A percentile compares a stretch with the other conserved stretches of the same genome.
Evolutionary conservation across 1,140 invertebrate genomes (phyloP).

Genomic region (Bactericera cockerelli): DNA sequence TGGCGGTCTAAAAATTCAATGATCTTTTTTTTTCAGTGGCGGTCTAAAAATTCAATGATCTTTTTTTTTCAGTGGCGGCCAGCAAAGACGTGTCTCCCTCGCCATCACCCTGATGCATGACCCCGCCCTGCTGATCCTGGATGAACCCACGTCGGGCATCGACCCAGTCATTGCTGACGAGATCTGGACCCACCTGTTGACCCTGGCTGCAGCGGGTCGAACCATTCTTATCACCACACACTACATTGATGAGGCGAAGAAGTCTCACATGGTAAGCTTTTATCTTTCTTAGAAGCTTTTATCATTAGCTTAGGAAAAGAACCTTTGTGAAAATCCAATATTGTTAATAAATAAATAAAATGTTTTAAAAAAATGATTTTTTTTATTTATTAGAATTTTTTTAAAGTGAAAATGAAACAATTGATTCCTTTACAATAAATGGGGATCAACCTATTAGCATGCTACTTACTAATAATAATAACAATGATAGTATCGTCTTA

Average conservation of each 20-base stretch:
- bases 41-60: no score
- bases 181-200: slow-evolving; percentile 43
- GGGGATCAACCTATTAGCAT: background rate
- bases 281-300: no score
- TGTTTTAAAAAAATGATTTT: no score
- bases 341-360: no score
- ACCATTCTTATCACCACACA: slow-evolving; percentile 42
- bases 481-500: no score
- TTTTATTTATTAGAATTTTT: slow-evolving; percentile 46
- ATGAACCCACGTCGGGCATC: slow-evolving; percentile 83
- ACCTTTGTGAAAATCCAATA: no score
- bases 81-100: slow-evolving; percentile 71
- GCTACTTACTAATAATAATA: no score
- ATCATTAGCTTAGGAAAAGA: no score
- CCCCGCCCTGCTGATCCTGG: slow-evolving; percentile 72
- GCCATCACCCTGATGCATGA: slow-evolving; percentile 72
- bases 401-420: background rate
- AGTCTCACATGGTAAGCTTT: slow-evolving; percentile 35
- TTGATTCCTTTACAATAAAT: no score
- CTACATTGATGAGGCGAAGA: slow-evolving; percentile 43
- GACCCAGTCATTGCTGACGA: slow-evolving; percentile 63
- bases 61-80: slow-evolving; percentile 52
- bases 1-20: no score
- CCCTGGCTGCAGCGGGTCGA: slow-evolving; percentile 32
- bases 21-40: no score